Evolutionary conservation across 35 echinoderm and acorn worm species (phyloP), one percentile per base, ranked within the genome.

Genomic region (Nesometra sesokonis): DNA sequence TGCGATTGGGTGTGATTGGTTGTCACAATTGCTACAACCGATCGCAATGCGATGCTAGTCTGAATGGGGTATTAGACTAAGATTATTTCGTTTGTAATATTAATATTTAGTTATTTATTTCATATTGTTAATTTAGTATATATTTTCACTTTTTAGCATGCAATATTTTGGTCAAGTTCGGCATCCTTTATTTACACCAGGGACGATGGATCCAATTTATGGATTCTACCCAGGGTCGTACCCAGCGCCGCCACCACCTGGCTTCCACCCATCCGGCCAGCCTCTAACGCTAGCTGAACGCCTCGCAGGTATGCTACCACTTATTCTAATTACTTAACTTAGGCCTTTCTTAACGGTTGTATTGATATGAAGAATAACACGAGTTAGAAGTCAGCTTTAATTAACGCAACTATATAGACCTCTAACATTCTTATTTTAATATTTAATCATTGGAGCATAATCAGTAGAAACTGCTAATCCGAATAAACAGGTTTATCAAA

Each of bases 211-310:
- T 27, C 52, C 52, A 27, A 67, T 67, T 3, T 67, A 67, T 19
- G 52, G 52, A 19, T 67, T 67, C 21, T 67, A 67, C 23, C 52
- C 52, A 27, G 52, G 52, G 0, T 67, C 52, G 52, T 67, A 67
- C 23, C 52, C 52, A 67, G 52, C 52, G 52, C 52, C 52, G 23
- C 52, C 52, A 27, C 52, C 52, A 67, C 91, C 96, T 29, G 96
- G 92, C 5, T 99, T 92, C 82, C 85, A 93, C 34, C 96, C 96
- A n/a, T 99, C 96, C 13, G 93, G 90, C 30, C 96, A 93, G 77
- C 93, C 96, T 17, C 85, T 99, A 33, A 94, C 96, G n/a, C 83
- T 99, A 78, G 96, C 96, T 1, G 96, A 99, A 79, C 82, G 96
- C 19, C 87, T 99, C 11, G 96, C 96, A 88, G 96, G 96, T 99